Base-by-base conservation (phyloP, 2,113 vertebrate species). In the Scalopus aquaticus region DNA sequence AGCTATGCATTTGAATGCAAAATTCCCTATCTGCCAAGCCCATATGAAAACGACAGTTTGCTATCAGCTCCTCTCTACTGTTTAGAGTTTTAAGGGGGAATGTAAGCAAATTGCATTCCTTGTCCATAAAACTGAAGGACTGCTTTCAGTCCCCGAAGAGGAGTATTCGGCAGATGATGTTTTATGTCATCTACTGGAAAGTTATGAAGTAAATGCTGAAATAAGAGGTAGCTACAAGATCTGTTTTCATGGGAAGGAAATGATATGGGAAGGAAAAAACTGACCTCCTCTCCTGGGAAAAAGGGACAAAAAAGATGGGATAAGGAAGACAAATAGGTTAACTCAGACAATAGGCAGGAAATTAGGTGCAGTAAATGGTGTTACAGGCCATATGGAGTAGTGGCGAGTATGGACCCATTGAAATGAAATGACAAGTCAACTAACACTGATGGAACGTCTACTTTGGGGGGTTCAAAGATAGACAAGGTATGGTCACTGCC, bases 111-210 rank as follows among this genome's bases (percentile, higher is more conserved):
- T 81, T 83, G 51, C 8, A 67, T 90, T 83, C n/a, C 22, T 89
- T 85, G 46, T 78, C 81, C 93, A 69, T 95, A 90, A 94, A 97
- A 90, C 16, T 0, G 12, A 84, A 85, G 39, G 65, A 44, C 2
- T 7, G 37, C 35, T 80, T 89, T 88, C 81, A 81, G 13, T 30
- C 13, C 51, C 65, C 56, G 13, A 56, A 86, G 6, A 46, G 58
- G 88, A 77, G 16, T 35, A 28, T 84, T 51, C 81, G 73, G 49
- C 32, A 69, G 62, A 60, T 58, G 65, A 65, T n/a, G 44, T 76
- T 95, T 94, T 56, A 93, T 77, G 30, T 78, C 15, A 65, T 86
- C 92, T 94, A 73, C 62, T 85, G 62, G 54, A 28, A 20, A 32
- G 30, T 62, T 85, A 49, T 62, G 76, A 54, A 79, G 42, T 28